Base-by-base conservation (phyloP, 2,888 invertebrate genomes). In the Iselma pallidipennis region DNA sequence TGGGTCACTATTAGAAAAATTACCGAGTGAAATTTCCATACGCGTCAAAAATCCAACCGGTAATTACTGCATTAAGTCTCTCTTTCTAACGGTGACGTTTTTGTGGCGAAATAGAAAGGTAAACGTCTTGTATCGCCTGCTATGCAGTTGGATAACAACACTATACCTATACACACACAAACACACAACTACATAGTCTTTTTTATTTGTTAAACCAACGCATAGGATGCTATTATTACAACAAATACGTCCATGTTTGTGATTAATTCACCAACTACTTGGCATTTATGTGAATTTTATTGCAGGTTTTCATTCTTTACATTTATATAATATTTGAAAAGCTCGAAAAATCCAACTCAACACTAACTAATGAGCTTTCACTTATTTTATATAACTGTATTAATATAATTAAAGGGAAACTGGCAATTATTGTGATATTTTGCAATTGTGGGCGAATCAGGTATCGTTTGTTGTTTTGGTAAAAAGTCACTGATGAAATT, bases 1-100 rank as follows among this genome's bases (percentile, higher is more conserved):
- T 69, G 62, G 71, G 69, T 69, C 69, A 66, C 62, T 66, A 50
- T 37, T 59, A 64, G 62, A 69, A 69, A 68, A 66, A 71, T 59
- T 33, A 28, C 33, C 4, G 55, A 62, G 60, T 62, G 59, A 65
- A 64, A 68, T 65, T 63, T 63, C 37, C 19, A 23, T 53, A 21
- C 33, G 21, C 21, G 49, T 49, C 21, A 21, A 21, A 49, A 49
- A 49, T 49, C 12, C 49, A 49, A 49, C 16, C 19, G 23, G 10
- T 33, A 29, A 50, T 50, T 50, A 50, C 26, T 50, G 50, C 29
- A 19, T 50, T 28, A n/a, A 50, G 26, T 26, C 28, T 1, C 23
- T 37, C 16, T 37, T 16, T 37, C 16, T 37, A 50, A 50, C 28
- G 29, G 28, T 19, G 50, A 28, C 14, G 19, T 26, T 50, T 50